Conservation (phyloP, 2,797 vertebrate species). For the Cuniculus paca region DNA sequence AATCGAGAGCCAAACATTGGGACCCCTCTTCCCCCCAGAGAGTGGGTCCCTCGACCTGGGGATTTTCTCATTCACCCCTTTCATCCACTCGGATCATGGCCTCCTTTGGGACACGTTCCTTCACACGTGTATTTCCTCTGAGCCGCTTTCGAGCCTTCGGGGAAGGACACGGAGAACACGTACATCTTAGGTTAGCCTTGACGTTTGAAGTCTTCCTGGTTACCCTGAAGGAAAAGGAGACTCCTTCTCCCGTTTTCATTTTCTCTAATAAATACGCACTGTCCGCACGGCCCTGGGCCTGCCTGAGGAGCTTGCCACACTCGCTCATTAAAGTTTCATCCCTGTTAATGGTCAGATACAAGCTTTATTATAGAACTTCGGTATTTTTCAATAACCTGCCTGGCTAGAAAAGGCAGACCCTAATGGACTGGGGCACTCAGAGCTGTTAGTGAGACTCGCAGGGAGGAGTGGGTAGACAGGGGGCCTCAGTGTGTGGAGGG, state of each 20-base stretch:
- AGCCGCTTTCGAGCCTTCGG: not conserved
- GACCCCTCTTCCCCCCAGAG: fast-evolving
- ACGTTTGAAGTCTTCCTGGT: not conserved
- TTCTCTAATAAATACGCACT: not conserved
- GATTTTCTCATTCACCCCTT: fast-evolving
- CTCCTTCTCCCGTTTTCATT: not conserved
- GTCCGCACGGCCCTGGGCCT: not conserved
- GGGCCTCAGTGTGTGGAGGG: fast-evolving
- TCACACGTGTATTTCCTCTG: fast-evolving
- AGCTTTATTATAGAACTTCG: not conserved
- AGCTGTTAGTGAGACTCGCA: not conserved
- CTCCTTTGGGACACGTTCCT: fast-evolving
- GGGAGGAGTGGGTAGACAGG: not conserved
- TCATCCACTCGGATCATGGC: not conserved
- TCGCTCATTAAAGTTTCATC: slow-evolving; percentile 19
- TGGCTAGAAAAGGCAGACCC: not conserved
- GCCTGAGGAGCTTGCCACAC: slow-evolving; percentile 9
- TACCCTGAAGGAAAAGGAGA: not conserved
- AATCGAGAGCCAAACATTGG: too few relatives aligned
- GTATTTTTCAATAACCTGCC: not conserved
- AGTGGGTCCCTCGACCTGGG: fast-evolving
- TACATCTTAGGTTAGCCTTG: not conserved
- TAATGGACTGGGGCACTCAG: not conserved
- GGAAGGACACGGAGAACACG: not conserved
- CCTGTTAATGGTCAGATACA: not conserved